Conservation (phyloP, 2,797 vertebrate species). For the Sebastes oblongus region DNA sequence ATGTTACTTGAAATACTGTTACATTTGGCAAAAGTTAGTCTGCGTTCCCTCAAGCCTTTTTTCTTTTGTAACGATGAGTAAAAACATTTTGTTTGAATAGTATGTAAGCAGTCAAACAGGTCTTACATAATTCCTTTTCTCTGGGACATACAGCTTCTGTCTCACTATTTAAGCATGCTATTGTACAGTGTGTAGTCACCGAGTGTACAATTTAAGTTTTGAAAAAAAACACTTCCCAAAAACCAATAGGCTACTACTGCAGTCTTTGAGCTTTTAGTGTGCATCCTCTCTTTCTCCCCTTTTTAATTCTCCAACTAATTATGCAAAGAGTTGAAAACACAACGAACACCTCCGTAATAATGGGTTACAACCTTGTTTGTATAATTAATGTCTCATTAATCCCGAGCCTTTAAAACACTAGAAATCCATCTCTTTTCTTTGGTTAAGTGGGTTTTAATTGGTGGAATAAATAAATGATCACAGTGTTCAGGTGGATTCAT, state of each 20-base stretch:
- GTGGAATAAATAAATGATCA: slow-evolving; percentile 49
- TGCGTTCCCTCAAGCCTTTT: slow-evolving; percentile 1
- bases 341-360: slow-evolving; percentile 28
- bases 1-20: background rate
- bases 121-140: background rate
- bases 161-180: background rate
- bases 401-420: slow-evolving; percentile 33
- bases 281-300: background rate
- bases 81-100: slow-evolving; percentile 6
- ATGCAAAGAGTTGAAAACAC: slow-evolving; percentile 27
- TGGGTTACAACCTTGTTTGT: slow-evolving; percentile 59
- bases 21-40: slow-evolving; percentile 6
- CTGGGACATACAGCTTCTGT: background rate
- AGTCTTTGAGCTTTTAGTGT: background rate
- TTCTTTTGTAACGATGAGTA: background rate
- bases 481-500: slow-evolving; percentile 43
- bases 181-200: background rate
- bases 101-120: background rate
- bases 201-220: background rate
- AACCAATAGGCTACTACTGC: background rate
- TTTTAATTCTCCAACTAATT: slow-evolving; percentile 39
- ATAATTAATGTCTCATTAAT: slow-evolving; percentile 66
- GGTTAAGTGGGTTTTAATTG: slow-evolving; percentile 66
- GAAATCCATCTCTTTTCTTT: slow-evolving; percentile 42
- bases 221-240: background rate